Evolutionary conservation across 2,888 invertebrate genomes (phyloP), one percentile per base, ranked within the genome.

Genomic region (Campoplex capitator): DNA sequence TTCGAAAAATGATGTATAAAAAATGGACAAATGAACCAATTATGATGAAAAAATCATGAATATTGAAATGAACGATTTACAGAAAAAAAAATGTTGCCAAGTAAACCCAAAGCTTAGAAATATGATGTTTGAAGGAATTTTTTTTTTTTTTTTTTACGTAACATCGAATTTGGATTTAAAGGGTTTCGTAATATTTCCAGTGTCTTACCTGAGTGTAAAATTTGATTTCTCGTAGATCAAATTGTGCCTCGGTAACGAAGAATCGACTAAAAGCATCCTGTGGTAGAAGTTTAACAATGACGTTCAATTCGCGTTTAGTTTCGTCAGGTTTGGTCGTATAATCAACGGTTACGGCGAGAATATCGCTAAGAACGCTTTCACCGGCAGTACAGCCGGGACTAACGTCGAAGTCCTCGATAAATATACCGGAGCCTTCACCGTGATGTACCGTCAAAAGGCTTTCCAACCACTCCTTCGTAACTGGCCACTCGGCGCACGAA

Each of bases 201-300:
- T 62, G 16, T 80, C 92, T 96, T 91, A 97, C 96, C 95, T 97
- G 96, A 0, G 97, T 97, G 93, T 97, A 97, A 95, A 97, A 97
- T 89, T 97, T 96, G 91, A 97, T 97, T 95, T 97, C 97, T 86
- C 97, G 95, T 7, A 97, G 96, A 94, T 97, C 97, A 93, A 97
- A 97, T 93, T 97, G 97, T 1, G 97, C 97, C 93, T 97, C 97
- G 38, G 97, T 97, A 85, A 97, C 97, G 94, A 97, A 97, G 89
- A 97, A 96, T 79, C 97, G 95, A 87, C 97, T 97, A 94, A 97
- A 97, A 0, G 97, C 97, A 93, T 97, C 97, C 90, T 97, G 96
- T 0, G 97, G 97, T 45, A 97, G 96, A 74, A 97, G 95, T 93
- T 97, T 97, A 86, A 97, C 96, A 89, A 97, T 96, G 76, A 97